A percentile compares a stretch with the other conserved stretches of the same genome.
Evolutionary conservation across 1,140 invertebrate genomes (phyloP).

Genomic region (Philopotamus ludificatus): DNA sequence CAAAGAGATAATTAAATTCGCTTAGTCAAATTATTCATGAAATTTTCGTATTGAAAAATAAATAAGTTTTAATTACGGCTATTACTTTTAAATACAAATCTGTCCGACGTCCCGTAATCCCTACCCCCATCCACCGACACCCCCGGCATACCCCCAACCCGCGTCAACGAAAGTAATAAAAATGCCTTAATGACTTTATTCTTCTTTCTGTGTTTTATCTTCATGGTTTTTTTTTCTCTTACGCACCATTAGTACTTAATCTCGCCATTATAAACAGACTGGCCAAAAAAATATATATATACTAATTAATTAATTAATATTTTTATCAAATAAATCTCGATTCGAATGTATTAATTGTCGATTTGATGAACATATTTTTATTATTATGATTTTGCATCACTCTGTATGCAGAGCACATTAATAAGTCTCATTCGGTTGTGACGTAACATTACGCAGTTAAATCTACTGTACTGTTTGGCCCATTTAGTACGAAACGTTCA

Average conservation of each 20-base stretch:
- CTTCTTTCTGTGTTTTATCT: conserved; percentile 20
- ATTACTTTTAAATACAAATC: conserved; percentile 26
- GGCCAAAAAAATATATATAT: background rate
- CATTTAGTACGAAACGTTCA: conserved; percentile 18
- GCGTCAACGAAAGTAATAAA: conserved; percentile 22
- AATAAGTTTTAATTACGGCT: conserved; percentile 16
- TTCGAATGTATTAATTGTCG: no score
- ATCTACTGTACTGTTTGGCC: conserved; percentile 17
- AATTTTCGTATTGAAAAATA: conserved; percentile 21
- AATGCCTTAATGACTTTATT: conserved; percentile 30
- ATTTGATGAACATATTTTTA: no score
- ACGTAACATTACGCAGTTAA: conserved; percentile 10
- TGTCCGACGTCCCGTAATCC: conserved; percentile 23
- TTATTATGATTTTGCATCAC: no score
- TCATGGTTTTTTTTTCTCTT: conserved; percentile 23
- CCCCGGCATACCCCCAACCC: conserved; percentile 16
- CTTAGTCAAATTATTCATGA: no score
- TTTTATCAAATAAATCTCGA: no score
- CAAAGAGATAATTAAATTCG: no score
- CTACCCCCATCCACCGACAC: no score
- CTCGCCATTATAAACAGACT: conserved; percentile 14
- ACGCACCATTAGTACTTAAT: conserved; percentile 28
- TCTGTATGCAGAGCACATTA: no score
- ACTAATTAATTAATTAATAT: no score
- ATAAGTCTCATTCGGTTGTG: background rate